Percentiles rank a stretch among this genome's conserved stretches.
Conservation (phyloP, 2,797 vertebrate species). For the Uromys caudimaculatus region DNA sequence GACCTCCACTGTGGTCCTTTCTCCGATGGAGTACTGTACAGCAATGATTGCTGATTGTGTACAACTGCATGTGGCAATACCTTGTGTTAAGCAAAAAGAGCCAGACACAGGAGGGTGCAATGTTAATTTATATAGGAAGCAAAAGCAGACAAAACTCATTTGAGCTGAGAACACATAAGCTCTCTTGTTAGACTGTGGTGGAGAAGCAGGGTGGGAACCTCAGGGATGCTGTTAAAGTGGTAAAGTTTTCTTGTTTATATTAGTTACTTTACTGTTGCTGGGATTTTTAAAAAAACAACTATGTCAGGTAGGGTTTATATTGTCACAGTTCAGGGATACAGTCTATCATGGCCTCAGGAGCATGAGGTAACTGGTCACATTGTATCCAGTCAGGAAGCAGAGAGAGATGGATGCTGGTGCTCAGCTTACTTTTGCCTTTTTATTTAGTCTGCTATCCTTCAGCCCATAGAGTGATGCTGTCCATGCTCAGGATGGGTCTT, state of each 20-base stretch:
- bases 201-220: background rate
- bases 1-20: background rate
- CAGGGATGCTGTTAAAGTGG: background rate
- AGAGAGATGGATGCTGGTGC: background rate
- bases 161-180: fast-evolving
- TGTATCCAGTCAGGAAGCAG: background rate
- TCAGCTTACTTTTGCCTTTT: background rate
- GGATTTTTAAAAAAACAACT: background rate
- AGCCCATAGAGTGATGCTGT: too few species aligned
- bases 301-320: background rate
- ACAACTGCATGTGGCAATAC: too few species aligned
- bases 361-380: background rate
- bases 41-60: fast-evolving
- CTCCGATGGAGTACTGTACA: background rate
- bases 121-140: background rate
- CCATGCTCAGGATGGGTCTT: background rate
- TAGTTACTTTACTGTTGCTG: background rate
- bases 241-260: background rate
- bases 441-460: background rate
- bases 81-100: background rate
- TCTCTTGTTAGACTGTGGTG: too few species aligned
- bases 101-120: fast-evolving
- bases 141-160: background rate
- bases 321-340: background rate
- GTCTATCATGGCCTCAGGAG: background rate